Evolutionary conservation across 2,797 vertebrate species (phyloP).

Genomic region (Oceanodroma leucorhoa): DNA sequence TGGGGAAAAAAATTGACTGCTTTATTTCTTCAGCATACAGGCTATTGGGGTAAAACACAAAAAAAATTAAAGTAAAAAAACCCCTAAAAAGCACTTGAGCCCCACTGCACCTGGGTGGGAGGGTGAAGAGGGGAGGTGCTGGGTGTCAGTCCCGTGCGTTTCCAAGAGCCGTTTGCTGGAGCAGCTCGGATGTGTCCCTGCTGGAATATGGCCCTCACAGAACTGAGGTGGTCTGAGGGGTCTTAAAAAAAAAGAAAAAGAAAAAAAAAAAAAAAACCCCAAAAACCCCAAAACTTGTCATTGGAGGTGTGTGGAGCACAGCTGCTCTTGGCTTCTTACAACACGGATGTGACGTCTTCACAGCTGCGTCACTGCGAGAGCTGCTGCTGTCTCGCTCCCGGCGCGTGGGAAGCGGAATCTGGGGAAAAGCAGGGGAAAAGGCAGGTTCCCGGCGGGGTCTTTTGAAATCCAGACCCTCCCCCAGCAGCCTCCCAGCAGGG

Average conservation of each 20-base stretch:
- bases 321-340: neutral
- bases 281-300: rapidly evolving
- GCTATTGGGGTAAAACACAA: neutral
- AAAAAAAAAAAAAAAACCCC: rapidly evolving
- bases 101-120: rapidly evolving
- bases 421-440: rapidly evolving
- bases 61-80: neutral
- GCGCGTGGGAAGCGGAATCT: rapidly evolving
- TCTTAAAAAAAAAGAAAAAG: neutral
- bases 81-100: neutral
- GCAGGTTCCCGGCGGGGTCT: rapidly evolving
- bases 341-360: rapidly evolving
- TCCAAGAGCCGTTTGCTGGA: neutral
- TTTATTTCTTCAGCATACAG: neutral
- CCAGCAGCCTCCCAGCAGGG: too few relatives aligned
- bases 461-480: too few relatives aligned
- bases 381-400: neutral
- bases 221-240: neutral
- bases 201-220: rapidly evolving
- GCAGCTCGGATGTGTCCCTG: neutral
- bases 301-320: rapidly evolving
- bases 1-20: rapidly evolving
- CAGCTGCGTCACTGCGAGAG: too few relatives aligned
- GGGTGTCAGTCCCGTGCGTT: neutral
- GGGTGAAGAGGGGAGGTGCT: neutral